These are phyloP conservation scores for Palythoa caribaeorum DNA, from an alignment of 92 coral and sea anemone species.

Conservation along the genomic window DNA sequence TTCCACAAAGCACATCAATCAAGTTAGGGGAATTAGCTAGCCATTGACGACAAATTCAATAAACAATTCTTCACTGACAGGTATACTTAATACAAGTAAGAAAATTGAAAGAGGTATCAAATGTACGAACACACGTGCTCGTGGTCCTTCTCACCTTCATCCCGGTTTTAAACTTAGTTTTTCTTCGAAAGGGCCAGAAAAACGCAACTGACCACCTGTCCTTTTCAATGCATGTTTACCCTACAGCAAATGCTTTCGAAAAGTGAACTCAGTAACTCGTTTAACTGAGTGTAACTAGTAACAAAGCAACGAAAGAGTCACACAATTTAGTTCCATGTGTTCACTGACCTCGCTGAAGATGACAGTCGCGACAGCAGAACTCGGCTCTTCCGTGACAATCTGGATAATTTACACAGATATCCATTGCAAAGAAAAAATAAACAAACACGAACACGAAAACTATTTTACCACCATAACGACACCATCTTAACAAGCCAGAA, in stretches of 20 bases:
- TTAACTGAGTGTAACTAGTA: neutral
- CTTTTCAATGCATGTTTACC: too few species aligned
- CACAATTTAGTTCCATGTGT: neutral
- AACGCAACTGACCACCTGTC: too few species aligned
- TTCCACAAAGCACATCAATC: too few species aligned
- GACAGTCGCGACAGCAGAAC: slow-evolving; percentile 37
- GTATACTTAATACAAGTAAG: too few species aligned
- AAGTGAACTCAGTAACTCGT: neutral
- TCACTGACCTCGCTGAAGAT: slow-evolving; percentile 36
- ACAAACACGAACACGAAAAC: neutral
- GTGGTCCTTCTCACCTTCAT: too few species aligned
- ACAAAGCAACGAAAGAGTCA: neutral
- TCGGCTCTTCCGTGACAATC: slow-evolving; percentile 47
- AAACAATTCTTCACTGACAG: too few species aligned
- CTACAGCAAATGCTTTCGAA: neutral
- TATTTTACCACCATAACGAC: neutral
- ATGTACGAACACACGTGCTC: too few species aligned
- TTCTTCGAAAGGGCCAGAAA: too few species aligned
- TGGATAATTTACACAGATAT: slow-evolving; percentile 44
- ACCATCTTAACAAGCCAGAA: neutral
- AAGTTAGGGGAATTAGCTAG: too few species aligned
- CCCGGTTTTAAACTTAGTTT: too few species aligned
- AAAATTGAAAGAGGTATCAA: too few species aligned
- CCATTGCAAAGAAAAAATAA: neutral
- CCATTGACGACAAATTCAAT: too few species aligned